Percentiles rank a stretch among this genome's conserved stretches.
These are phyloP conservation scores for Hermodice carunculata DNA, from an alignment of 2,888 invertebrate genomes.

Conservation along the genomic window DNA sequence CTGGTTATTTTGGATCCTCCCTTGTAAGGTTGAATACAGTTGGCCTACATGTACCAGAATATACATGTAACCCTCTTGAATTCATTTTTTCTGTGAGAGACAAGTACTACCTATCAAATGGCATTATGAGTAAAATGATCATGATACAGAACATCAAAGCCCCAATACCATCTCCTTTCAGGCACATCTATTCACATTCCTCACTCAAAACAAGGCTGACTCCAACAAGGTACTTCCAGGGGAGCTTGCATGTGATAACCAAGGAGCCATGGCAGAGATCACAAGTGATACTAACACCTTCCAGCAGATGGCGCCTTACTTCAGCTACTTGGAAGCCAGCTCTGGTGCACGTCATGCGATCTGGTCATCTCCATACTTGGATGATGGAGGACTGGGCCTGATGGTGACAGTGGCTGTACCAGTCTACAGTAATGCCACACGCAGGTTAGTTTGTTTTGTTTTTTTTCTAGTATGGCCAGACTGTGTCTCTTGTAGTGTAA, in stretches of 20 bases:
- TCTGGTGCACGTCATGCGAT: neutral
- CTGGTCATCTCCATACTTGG: constrained; percentile 34
- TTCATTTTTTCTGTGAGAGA: too few species aligned
- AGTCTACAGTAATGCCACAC: constrained; percentile 25
- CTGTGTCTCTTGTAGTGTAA: neutral
- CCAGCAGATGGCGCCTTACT: constrained; percentile 36
- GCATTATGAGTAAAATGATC: too few species aligned
- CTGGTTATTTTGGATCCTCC: too few species aligned
- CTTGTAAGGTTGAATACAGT: too few species aligned
- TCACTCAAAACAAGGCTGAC: constrained; percentile 11
- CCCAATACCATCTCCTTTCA: too few species aligned
- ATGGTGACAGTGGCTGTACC: constrained; percentile 27
- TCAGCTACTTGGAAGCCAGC: constrained; percentile 18
- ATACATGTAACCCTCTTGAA: too few species aligned
- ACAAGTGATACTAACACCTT: constrained; percentile 20
- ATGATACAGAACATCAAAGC: too few species aligned
- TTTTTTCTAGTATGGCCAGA: neutral
- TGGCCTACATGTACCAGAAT: too few species aligned
- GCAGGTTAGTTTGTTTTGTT: constrained; percentile 12
- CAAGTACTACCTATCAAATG: too few species aligned
- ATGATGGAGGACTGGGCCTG: constrained; percentile 23
- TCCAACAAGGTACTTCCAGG: constrained; percentile 11
- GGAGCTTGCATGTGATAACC: constrained; percentile 27
- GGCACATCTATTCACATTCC: constrained; percentile 30
- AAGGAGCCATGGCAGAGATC: constrained; percentile 26